Evolutionary conservation across 2,113 vertebrate genomes (phyloP).

Genomic region (Excalfactoria chinensis): DNA sequence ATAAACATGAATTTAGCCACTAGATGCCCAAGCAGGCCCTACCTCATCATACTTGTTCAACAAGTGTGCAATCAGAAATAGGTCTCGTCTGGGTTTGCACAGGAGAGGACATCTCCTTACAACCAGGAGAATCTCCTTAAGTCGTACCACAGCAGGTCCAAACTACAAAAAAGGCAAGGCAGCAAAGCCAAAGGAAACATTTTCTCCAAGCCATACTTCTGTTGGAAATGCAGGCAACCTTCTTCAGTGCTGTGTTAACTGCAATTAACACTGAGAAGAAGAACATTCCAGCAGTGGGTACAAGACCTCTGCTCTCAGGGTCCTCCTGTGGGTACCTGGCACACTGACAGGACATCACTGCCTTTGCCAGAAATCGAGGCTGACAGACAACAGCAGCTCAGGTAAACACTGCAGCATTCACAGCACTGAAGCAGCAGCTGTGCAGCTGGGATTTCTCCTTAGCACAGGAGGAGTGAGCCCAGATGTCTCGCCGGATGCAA

Average conservation of each 20-base stretch:
- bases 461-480: not conserved
- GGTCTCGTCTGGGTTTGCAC: not conserved
- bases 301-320: not conserved
- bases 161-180: not conserved
- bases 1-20: slow-evolving; percentile 47
- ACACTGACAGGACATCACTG: not conserved
- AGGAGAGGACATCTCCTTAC: not conserved
- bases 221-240: not conserved
- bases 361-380: not conserved
- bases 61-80: not conserved
- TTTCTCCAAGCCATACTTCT: not conserved
- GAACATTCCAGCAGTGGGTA: not conserved
- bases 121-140: not conserved
- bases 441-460: not conserved
- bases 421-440: not conserved
- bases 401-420: not conserved
- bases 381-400: not conserved
- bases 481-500: not conserved
- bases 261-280: not conserved
- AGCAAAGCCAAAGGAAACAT: accelerated
- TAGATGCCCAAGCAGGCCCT: not conserved
- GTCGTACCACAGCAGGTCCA: not conserved
- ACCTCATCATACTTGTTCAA: not conserved
- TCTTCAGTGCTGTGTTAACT: accelerated
- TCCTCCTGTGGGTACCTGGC: not conserved